Conservation (phyloP, 2,888 invertebrate genomes). For the Tanypteryx hageni region DNA sequence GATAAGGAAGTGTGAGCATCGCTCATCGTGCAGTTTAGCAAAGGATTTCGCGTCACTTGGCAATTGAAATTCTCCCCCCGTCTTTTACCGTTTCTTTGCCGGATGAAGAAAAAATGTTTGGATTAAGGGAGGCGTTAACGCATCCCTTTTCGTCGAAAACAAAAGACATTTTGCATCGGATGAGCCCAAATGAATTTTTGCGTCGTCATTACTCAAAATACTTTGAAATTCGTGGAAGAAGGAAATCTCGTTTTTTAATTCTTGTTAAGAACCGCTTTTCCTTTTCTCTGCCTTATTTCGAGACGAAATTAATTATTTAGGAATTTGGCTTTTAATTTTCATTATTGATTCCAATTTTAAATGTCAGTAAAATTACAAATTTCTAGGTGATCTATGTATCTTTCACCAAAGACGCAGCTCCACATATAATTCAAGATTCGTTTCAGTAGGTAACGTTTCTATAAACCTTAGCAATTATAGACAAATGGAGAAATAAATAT, state of each 20-base stretch:
- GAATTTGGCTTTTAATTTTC: background rate
- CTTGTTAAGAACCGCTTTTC: background rate
- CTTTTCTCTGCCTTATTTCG: background rate
- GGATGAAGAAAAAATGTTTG: conserved; percentile 23
- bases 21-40: conserved; percentile 49
- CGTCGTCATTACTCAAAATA: conserved; percentile 19
- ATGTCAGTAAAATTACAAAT: background rate
- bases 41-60: background rate
- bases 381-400: no score
- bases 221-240: background rate
- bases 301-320: background rate
- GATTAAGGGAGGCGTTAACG: conserved; percentile 27
- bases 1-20: conserved; percentile 38
- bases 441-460: no score
- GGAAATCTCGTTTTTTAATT: background rate
- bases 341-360: no score
- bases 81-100: conserved; percentile 15
- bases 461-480: no score
- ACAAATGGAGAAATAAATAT: no score
- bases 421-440: no score
- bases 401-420: no score
- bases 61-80: background rate
- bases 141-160: conserved; percentile 29
- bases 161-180: background rate
- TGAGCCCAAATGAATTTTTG: conserved; percentile 13